Evolutionary conservation across 2,113 vertebrate genomes (phyloP), one percentile per base, ranked within the genome.

Genomic region (Takifugu bimaculatus): DNA sequence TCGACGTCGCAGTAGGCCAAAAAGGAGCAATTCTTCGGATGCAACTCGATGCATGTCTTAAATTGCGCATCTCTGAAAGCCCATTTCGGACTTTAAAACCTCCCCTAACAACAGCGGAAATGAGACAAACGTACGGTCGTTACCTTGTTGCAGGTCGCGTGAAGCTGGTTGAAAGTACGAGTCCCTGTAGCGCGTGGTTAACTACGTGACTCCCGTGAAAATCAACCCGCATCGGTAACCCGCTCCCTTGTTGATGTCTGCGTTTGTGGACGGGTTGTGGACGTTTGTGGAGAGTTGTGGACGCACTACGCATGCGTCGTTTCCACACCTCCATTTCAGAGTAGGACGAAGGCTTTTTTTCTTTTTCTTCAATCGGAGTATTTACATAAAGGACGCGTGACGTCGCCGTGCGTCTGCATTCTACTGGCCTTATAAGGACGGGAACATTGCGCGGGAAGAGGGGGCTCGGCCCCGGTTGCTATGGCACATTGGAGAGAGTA

Each of bases 391-490:
- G 63, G 77, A 80, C 86, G 78, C 56, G n/a, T 90, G 90, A 92
- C 91, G 91, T 91, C 3, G 1, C 43, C 69, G 78, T 88, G 89
- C 91, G 91, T 92, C 88, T 87, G 87, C 85, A 60, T 82, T 87
- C 85, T 63, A 50, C 87, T 91, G 89, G 83, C 94, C 93, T 91
- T 94, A 93, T 93, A 92, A 91, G 93, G 92, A 85, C 82, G 91
- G 87, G 85, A 92, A 86, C 69, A 85, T 89, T 91, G 89, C 90
- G 92, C 92, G 92, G 92, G 92, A 92, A 93, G 80, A 50, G 88
- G 88, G 81, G 90, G 89, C 88, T 85, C 85, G 91, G 85, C 85
- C 72, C 81, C 61, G 72, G 90, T 92, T 90, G 91, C 91, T 79
- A 90, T 83, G 90, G 87, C 78, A 72, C 73, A 84, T 83, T 84